A percentile compares a stretch with the other conserved stretches of the same genome.
Evolutionary conservation across 2,888 invertebrate genomes (phyloP).

Genomic region (Dione juno): DNA sequence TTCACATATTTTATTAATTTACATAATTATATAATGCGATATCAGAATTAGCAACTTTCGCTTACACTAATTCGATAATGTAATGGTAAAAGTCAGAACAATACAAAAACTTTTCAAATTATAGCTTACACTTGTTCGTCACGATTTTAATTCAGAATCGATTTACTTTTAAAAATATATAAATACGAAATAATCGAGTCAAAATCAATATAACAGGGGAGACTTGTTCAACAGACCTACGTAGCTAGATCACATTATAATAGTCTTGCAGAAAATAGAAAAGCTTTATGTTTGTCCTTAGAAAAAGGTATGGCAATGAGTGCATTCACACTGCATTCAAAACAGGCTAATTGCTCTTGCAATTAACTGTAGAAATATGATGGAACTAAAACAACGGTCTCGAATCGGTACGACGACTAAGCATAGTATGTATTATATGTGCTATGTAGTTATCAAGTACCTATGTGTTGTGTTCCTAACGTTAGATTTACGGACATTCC

Average conservation of each 20-base stretch:
- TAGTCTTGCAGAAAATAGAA: constrained; percentile 12
- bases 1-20: neutral
- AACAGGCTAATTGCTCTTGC: constrained; percentile 64
- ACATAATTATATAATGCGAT: neutral
- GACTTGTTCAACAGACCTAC: neutral
- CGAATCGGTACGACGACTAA: constrained; percentile 18
- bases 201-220: neutral
- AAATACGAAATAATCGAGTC: neutral
- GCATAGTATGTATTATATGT: neutral
- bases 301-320: constrained; percentile 31
- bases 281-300: constrained; percentile 21
- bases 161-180: neutral
- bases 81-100: neutral
- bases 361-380: constrained; percentile 62
- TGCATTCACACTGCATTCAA: constrained; percentile 45
- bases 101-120: neutral
- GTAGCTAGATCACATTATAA: neutral
- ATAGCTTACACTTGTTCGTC: neutral
- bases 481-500: neutral
- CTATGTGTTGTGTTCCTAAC: constrained; percentile 1
- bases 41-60: neutral
- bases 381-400: constrained; percentile 36
- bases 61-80: neutral
- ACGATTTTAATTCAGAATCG: constrained; percentile 4
- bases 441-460: neutral